phyloP scores from a whole-genome alignment of 2,113 vertebrate species.

The Hydrochoerus hydrochaeris region DNA sequence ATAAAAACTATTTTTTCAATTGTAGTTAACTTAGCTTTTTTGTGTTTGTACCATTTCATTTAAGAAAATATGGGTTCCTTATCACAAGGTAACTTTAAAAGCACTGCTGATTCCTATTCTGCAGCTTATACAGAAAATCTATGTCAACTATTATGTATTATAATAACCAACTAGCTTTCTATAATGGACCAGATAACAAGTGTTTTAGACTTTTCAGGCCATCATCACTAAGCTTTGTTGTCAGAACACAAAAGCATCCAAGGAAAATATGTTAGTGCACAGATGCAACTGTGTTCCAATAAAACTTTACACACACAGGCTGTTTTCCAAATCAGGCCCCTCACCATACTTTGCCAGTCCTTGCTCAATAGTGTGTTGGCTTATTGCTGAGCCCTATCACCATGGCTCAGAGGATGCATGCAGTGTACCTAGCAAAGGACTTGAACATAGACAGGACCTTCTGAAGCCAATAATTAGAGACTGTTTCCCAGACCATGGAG shows the following conservation, averaged over 20 bases:
- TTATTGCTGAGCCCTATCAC: not conserved
- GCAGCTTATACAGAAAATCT: not conserved
- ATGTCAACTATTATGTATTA: not conserved
- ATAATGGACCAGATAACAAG: not conserved
- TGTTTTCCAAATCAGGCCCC: not conserved
- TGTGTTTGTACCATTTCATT: not conserved
- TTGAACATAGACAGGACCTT: not conserved
- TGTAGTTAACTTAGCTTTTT: not conserved
- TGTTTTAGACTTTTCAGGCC: not conserved
- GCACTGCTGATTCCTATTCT: not conserved
- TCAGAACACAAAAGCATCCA: not conserved
- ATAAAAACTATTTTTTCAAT: not conserved
- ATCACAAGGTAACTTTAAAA: not conserved
- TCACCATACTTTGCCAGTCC: not conserved
- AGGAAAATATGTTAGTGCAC: not conserved
- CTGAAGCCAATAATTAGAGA: not conserved
- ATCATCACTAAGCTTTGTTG: not conserved
- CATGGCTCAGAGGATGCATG: not conserved
- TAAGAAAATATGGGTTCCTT: not conserved
- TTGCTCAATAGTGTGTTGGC: not conserved
- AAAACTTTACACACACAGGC: not conserved
- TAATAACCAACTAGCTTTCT: not conserved
- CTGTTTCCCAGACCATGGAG: not conserved
- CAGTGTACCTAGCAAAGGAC: slow-evolving; percentile 10
- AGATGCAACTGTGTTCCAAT: not conserved